These are phyloP conservation scores for Acinonyx jubatus DNA, from an alignment of 2,113 vertebrate species.

Conservation along the genomic window DNA sequence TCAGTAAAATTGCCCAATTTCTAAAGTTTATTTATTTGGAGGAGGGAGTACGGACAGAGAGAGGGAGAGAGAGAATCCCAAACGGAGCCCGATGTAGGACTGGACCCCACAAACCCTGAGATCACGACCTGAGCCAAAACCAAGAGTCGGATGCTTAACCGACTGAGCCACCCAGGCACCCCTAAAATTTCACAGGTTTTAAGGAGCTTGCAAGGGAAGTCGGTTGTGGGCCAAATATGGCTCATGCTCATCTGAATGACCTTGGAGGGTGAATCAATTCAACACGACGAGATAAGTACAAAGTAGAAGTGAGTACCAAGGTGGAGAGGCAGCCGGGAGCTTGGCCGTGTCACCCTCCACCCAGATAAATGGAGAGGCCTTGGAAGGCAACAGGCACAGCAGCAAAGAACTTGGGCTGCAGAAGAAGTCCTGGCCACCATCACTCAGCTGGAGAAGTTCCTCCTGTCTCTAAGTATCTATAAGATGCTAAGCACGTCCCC, in stretches of 20 bases:
- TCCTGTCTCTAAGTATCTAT: neutral
- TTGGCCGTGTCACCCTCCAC: fast-evolving
- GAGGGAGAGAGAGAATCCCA: too few relatives aligned
- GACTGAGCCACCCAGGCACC: too few relatives aligned
- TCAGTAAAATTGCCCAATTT: neutral
- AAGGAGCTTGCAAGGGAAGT: neutral
- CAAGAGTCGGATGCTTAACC: too few relatives aligned
- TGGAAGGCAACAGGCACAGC: too few relatives aligned
- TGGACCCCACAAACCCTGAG: too few relatives aligned
- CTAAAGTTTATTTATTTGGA: too few relatives aligned
- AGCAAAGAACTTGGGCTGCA: neutral
- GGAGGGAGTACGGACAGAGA: too few relatives aligned
- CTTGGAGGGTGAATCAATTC: neutral
- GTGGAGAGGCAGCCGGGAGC: neutral
- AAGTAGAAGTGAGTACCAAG: neutral
- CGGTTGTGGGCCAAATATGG: neutral
- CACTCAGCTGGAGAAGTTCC: too few relatives aligned
- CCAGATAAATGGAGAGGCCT: fast-evolving
- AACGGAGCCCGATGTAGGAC: too few relatives aligned
- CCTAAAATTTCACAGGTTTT: neutral
- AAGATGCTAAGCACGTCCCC: too few relatives aligned
- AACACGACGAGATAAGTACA: neutral
- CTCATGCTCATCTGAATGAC: fast-evolving
- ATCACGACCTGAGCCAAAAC: too few relatives aligned
- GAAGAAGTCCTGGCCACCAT: too few relatives aligned